Evolutionary conservation across 2,113 vertebrate genomes (phyloP).

Genomic region (Leucosticte australis): DNA sequence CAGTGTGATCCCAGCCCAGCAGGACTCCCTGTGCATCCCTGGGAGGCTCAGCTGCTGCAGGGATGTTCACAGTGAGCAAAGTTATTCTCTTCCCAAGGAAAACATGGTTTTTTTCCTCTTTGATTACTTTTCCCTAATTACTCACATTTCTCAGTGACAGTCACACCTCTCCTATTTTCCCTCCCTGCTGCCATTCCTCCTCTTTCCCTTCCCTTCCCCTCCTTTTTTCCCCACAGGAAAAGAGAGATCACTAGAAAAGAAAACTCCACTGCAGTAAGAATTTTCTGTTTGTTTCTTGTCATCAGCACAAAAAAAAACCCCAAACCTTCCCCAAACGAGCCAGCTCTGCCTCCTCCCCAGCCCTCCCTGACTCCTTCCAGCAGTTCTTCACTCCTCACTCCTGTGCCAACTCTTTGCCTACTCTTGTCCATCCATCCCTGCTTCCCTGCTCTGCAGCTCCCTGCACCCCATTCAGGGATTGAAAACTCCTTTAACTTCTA

Average conservation of each 20-base stretch:
- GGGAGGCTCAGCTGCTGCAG: background rate
- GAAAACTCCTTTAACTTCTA: background rate
- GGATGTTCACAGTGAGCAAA: background rate
- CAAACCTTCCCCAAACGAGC: accelerated
- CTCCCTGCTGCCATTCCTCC: background rate
- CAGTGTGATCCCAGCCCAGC: background rate
- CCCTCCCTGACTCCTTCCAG: background rate
- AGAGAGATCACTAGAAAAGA: background rate
- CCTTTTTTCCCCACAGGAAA: background rate
- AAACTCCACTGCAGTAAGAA: background rate
- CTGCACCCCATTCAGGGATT: background rate
- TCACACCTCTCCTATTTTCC: background rate
- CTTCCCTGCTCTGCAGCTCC: background rate
- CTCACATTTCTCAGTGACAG: background rate
- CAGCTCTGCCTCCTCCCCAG: background rate
- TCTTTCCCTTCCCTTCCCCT: background rate
- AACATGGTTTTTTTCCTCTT: background rate
- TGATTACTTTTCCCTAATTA: background rate
- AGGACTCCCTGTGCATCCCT: background rate
- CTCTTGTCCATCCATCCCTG: background rate
- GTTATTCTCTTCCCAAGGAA: background rate
- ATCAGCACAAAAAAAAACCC: background rate
- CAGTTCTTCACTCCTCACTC: accelerated
- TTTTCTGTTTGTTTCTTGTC: background rate
- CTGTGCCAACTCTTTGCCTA: background rate